Conservation (phyloP, 2,797 vertebrate genomes). For the Typhlichthys eigenmanni region DNA sequence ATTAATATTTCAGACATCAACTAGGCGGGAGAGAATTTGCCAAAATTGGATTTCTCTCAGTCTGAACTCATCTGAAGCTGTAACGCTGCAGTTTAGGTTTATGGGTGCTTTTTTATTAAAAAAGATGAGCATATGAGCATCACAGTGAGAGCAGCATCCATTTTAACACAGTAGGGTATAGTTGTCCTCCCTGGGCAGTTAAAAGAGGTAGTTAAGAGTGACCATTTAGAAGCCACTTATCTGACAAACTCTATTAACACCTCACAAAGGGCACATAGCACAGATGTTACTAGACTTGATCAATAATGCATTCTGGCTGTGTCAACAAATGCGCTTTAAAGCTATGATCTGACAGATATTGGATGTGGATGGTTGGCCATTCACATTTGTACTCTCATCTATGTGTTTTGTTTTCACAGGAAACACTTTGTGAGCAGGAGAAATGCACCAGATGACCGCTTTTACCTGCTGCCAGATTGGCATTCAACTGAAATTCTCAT, state of each 20-base stretch:
- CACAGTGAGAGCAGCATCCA: constrained; percentile 40
- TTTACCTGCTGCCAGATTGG: neutral
- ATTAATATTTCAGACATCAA: constrained; percentile 49
- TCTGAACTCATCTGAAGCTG: constrained; percentile 45
- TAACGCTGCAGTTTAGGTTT: constrained; percentile 52
- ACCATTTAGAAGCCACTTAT: constrained; percentile 21
- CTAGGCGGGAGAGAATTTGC: constrained; percentile 44
- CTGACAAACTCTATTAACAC: neutral
- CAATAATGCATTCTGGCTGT: neutral
- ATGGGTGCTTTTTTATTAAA: constrained; percentile 41
- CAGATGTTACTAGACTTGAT: neutral
- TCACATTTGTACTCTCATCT: constrained; percentile 14
- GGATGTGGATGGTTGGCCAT: neutral
- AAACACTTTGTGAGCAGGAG: neutral
- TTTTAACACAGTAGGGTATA: constrained; percentile 34
- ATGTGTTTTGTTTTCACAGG: constrained; percentile 14
- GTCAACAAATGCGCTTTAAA: neutral
- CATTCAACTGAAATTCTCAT: neutral
- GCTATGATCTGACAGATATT: neutral
- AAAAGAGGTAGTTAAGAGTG: constrained; percentile 1
- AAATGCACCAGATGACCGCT: neutral
- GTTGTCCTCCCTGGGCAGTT: neutral
- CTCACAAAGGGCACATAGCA: neutral
- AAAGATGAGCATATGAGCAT: constrained; percentile 54
- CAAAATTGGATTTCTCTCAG: constrained; percentile 52